Evolutionary conservation across 2,113 vertebrate genomes (phyloP).

Genomic region (Phasianus colchicus): DNA sequence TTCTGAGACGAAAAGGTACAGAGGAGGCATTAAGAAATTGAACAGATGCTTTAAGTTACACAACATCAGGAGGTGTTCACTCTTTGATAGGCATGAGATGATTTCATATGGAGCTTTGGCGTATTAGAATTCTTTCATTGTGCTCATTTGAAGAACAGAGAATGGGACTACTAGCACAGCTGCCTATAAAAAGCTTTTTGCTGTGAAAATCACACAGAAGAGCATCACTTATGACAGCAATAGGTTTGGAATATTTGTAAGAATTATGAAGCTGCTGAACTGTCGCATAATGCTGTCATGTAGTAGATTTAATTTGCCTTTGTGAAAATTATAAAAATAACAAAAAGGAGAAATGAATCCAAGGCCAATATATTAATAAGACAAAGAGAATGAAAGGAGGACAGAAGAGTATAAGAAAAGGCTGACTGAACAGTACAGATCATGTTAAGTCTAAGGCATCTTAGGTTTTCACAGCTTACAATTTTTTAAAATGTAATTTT

Average conservation of each 20-base stretch:
- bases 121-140: background rate
- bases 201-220: slow-evolving; percentile 55
- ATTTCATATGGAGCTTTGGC: background rate
- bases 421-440: background rate
- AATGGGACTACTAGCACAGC: slow-evolving; percentile 35
- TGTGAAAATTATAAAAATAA: slow-evolving; percentile 53
- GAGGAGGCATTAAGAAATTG: slow-evolving; percentile 10
- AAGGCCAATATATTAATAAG: background rate
- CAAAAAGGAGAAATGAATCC: background rate
- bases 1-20: slow-evolving; percentile 48
- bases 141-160: slow-evolving; percentile 11
- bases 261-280: slow-evolving; percentile 52
- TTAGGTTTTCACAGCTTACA: background rate
- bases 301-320: slow-evolving; percentile 50
- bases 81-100: background rate
- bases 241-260: slow-evolving; percentile 32
- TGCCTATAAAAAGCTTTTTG: slow-evolving; percentile 52
- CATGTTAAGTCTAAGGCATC: background rate
- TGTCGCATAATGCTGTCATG: slow-evolving; percentile 14
- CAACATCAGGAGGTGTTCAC: background rate
- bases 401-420: background rate
- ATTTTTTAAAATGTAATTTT: background rate
- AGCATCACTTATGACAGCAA: slow-evolving; percentile 62
- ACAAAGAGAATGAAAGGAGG: background rate
- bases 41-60: slow-evolving; percentile 12